These are phyloP conservation scores for Rhinopithecus roxellana DNA, from an alignment of 2,113 vertebrate genomes.

Conservation along the genomic window DNA sequence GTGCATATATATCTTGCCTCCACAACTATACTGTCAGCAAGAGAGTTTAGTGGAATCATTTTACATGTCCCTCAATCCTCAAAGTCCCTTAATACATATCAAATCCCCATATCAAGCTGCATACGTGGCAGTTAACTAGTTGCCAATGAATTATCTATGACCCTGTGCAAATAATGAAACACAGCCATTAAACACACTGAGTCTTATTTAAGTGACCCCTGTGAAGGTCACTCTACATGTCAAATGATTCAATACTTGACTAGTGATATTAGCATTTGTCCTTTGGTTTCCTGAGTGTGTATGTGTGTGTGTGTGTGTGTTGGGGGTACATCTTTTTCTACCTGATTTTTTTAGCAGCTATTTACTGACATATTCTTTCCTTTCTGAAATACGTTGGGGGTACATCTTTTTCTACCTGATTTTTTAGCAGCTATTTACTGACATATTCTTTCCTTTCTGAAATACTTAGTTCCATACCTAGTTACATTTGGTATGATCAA, in stretches of 20 bases:
- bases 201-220: background rate
- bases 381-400: background rate
- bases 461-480: constrained; percentile 9
- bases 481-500: background rate
- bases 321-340: background rate
- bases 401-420: background rate
- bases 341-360: background rate
- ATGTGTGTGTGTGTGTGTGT: too few relatives aligned
- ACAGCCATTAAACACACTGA: background rate
- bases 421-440: constrained; percentile 1
- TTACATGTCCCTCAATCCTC: background rate
- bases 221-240: background rate
- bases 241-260: background rate
- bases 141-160: background rate
- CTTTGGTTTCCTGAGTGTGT: background rate
- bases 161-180: background rate
- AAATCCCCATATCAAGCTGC: background rate
- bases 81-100: background rate
- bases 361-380: background rate
- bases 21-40: background rate
- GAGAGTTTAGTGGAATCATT: background rate
- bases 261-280: background rate
- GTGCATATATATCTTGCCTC: background rate
- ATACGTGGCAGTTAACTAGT: background rate
- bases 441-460: constrained; percentile 1